Evolutionary conservation across 2,113 vertebrate genomes (phyloP), one percentile per base, ranked within the genome.

Genomic region (Neofelis nebulosa): DNA sequence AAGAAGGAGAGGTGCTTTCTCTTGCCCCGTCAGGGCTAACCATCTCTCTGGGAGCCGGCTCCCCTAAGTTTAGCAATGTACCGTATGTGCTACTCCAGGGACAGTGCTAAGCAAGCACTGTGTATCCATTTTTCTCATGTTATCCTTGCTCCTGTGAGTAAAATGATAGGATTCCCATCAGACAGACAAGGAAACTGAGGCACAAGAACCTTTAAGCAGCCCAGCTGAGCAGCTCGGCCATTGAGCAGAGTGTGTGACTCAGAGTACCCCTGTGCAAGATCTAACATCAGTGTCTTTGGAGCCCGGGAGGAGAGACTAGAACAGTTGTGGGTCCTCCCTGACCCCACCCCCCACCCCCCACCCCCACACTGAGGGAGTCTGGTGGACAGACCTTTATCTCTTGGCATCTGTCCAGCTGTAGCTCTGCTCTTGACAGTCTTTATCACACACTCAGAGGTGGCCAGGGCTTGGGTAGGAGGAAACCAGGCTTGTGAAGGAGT

Each of bases 381-480:
- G 36, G 84, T 73, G 36, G 89, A 45, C 19, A 23, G 84, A 83
- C 73, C 48, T 93, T 89, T 91, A 74, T 85, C 95, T 93, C 79
- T 78, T 81, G 83, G 87, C 31, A 0, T n/a, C 87, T 21, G 12
- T 71, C 81, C 90, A 97, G 74, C 18, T 48, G 27, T 9, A 87
- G 87, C 65, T 57, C 38, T 69, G 81, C 50, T 80, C 68, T 95
- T 63, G 50, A 85, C 38, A 93, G 91, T 38, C 63, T 15, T 94
- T 95, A 68, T 95, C 76, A 48, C 23, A 55, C 8, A 21, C 92
- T 73, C 45, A 73, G 79, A 73, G 57, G 89, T 48, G 16, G 48
- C 48, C 11, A 31, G 73, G 50, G 16, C 82, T 50, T 25, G 25
- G 78, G 29, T 21, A 61, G 52, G 88, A 82, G 73, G 83, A 92